A percentile compares a stretch with the other conserved stretches of the same genome.
Evolutionary conservation across 2,888 invertebrate genomes (phyloP).

Genomic region (Leptopilina syphax): DNA sequence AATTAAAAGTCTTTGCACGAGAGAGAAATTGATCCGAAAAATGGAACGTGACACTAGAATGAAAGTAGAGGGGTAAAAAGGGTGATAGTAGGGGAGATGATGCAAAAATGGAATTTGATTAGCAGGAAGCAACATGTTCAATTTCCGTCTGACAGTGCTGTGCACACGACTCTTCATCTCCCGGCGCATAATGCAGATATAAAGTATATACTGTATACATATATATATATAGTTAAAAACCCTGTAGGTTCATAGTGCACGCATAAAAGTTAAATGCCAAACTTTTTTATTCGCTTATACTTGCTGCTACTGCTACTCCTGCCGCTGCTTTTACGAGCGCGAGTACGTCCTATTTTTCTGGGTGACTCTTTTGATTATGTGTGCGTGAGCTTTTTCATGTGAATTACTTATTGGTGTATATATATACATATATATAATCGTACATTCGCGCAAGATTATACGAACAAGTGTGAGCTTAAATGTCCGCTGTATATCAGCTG

Average conservation of each 20-base stretch:
- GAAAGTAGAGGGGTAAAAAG: background rate
- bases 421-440: background rate
- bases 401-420: conserved; percentile 8
- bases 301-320: conserved; percentile 25
- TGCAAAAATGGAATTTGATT: conserved; percentile 32
- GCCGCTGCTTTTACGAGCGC: conserved; percentile 32
- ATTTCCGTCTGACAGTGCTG: conserved; percentile 33
- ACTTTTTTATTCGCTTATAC: conserved; percentile 34
- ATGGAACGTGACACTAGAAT: background rate
- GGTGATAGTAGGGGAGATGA: background rate
- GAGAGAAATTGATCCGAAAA: conserved; percentile 13
- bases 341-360: conserved; percentile 28
- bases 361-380: background rate
- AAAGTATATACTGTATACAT: background rate
- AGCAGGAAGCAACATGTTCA: conserved; percentile 38
- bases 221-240: conserved; percentile 7
- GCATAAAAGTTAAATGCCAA: conserved; percentile 40
- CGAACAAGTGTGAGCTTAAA: conserved; percentile 31
- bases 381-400: conserved; percentile 13
- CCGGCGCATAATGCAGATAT: conserved; percentile 27
- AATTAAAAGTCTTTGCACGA: conserved; percentile 22
- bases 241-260: conserved; percentile 34
- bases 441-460: conserved; percentile 37
- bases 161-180: conserved; percentile 6
- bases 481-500: conserved; percentile 54